These are phyloP conservation scores for Paradoxurus hermaphroditus DNA, from an alignment of 2,113 vertebrate species.

Conservation along the genomic window DNA sequence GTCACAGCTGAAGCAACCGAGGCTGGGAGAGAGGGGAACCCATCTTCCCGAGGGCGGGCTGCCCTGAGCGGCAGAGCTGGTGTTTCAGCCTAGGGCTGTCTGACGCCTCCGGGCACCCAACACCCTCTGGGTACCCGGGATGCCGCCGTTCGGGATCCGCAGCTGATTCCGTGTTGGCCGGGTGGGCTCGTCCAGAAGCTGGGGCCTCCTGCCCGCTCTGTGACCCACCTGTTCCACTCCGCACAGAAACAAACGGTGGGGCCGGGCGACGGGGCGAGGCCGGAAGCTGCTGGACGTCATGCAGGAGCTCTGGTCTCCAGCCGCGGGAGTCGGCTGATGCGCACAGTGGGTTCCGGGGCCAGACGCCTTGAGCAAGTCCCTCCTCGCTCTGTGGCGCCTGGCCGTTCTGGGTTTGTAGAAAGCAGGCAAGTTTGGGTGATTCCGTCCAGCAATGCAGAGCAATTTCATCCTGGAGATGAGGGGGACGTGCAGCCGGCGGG, in stretches of 20 bases:
- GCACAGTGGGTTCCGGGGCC: neutral
- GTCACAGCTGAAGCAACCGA: neutral
- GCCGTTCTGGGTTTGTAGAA: neutral
- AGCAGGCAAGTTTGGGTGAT: fast-evolving
- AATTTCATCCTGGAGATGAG: neutral
- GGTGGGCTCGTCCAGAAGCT: conserved; percentile 81
- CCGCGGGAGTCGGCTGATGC: neutral
- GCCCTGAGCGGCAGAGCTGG: neutral
- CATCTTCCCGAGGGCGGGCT: neutral
- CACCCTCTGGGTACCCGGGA: neutral
- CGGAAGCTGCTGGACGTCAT: neutral
- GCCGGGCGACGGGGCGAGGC: fast-evolving
- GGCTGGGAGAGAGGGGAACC: neutral
- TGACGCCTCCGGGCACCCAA: neutral
- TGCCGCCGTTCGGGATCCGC: fast-evolving
- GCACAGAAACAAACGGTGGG: neutral
- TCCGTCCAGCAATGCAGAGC: fast-evolving
- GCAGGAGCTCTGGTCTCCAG: neutral
- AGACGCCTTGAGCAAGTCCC: neutral
- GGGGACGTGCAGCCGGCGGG: fast-evolving
- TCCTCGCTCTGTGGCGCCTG: neutral
- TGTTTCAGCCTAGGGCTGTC: neutral
- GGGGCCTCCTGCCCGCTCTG: neutral
- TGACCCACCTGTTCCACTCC: too few species aligned
- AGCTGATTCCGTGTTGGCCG: conserved; percentile 86